These are phyloP conservation scores for Astropecten irregularis DNA, from an alignment of 53 echinoderm and acorn worm genomes.

Conservation along the genomic window DNA sequence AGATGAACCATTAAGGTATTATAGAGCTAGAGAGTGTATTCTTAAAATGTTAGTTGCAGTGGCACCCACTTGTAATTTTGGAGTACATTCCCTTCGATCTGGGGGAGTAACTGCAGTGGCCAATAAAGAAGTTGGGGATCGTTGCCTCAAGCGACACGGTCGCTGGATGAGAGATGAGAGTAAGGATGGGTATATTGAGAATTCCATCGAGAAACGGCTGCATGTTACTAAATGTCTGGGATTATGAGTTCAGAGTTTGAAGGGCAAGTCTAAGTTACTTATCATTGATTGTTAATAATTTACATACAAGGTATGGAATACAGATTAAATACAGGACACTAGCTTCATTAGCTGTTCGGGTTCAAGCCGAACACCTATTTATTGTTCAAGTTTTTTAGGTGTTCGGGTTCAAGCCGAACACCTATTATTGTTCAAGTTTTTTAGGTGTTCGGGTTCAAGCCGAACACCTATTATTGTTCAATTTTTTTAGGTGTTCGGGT, in stretches of 20 bases:
- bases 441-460: no score
- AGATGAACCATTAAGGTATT: constrained; percentile 15
- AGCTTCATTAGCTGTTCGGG: no score
- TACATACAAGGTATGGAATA: no score
- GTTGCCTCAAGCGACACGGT: constrained; percentile 28
- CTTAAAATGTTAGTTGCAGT: not conserved
- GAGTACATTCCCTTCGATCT: constrained; percentile 15
- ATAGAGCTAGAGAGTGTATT: constrained; percentile 2
- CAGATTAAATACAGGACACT: no score
- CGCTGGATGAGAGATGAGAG: constrained; percentile 23
- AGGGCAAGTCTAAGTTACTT: no score
- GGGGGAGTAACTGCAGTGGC: constrained; percentile 17
- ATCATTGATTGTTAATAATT: no score
- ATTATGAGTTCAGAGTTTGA: not conserved
- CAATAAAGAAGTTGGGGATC: not conserved
- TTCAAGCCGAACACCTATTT: no score
- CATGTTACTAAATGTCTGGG: not conserved
- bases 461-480: no score
- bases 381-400: no score
- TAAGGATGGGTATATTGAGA: constrained; percentile 41
- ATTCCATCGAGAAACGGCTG: constrained; percentile 1
- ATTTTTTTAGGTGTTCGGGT: no score
- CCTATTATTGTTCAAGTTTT: no score
- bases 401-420: no score
- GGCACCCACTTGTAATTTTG: not conserved